These are phyloP conservation scores for Drosophila triauraria DNA, from an alignment of 1,140 invertebrate species.

Conservation along the genomic window DNA sequence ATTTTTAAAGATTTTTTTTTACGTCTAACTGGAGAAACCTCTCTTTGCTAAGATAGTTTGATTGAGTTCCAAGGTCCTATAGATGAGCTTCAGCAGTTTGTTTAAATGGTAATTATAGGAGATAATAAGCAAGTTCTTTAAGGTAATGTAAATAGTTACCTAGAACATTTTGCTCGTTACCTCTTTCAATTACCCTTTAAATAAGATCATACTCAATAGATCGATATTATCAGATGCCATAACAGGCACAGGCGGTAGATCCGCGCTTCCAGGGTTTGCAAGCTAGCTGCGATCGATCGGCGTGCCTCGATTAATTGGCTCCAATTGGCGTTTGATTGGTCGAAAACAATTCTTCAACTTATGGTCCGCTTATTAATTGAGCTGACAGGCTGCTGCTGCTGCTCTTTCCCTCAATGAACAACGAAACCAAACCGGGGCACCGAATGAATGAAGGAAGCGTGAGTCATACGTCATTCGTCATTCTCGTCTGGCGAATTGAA, in stretches of 20 bases:
- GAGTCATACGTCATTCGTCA: conserved; percentile 42
- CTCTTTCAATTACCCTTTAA: background rate
- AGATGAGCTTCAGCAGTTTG: background rate
- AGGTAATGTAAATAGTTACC: too few species aligned
- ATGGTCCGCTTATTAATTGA: conserved; percentile 33
- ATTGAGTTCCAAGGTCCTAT: background rate
- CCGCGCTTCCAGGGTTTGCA: background rate
- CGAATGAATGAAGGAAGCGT: conserved; percentile 60
- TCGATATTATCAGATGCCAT: background rate
- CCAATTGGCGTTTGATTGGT: conserved; percentile 26
- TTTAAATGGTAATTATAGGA: too few species aligned
- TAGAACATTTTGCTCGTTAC: too few species aligned
- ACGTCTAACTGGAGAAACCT: too few species aligned
- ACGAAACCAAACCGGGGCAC: conserved; percentile 10
- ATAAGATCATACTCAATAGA: background rate
- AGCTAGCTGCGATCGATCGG: conserved; percentile 15
- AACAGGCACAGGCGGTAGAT: too few species aligned
- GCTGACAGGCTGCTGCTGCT: conserved; percentile 7
- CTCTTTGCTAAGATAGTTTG: too few species aligned
- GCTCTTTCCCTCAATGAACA: conserved; percentile 32
- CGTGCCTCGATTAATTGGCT: conserved; percentile 38
- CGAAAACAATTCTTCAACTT: conserved; percentile 18
- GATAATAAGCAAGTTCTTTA: too few species aligned
- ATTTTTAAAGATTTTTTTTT: too few species aligned
- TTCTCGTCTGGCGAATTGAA: conserved; percentile 32